Evolutionary conservation across 2,797 vertebrate species (phyloP).

Genomic region (Austrolebias charrua): DNA sequence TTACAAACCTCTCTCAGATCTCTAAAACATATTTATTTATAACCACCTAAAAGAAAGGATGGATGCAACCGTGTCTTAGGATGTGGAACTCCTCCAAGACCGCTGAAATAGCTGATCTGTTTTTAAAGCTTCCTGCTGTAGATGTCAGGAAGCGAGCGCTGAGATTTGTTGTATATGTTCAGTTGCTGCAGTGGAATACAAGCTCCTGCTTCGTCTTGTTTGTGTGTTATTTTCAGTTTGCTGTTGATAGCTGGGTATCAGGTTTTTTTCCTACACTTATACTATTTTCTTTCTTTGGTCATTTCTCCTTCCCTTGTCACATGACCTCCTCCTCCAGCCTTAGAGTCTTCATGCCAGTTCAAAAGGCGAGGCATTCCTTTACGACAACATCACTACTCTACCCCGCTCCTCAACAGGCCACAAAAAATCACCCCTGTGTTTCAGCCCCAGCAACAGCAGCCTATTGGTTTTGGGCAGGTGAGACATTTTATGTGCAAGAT

Average conservation of each 20-base stretch:
- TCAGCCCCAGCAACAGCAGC: slow-evolving; percentile 85
- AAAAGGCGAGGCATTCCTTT: slow-evolving; percentile 85
- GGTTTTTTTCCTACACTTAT: slow-evolving; percentile 7
- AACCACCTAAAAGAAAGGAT: slow-evolving; percentile 46
- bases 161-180: slow-evolving; percentile 23
- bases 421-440: slow-evolving; percentile 90
- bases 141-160: slow-evolving; percentile 22
- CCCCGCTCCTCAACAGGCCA: slow-evolving; percentile 82
- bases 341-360: slow-evolving; percentile 85
- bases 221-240: slow-evolving; percentile 19
- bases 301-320: neutral
- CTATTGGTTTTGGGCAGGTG: slow-evolving; percentile 92
- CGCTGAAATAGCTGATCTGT: slow-evolving; percentile 47
- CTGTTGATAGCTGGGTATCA: neutral
- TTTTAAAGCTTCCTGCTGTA: slow-evolving; percentile 45
- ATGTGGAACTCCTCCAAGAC: slow-evolving; percentile 51
- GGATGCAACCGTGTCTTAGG: slow-evolving; percentile 52
- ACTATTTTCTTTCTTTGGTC: neutral
- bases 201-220: slow-evolving; percentile 26
- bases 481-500: slow-evolving; percentile 23
- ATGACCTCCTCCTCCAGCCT: slow-evolving; percentile 50
- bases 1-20: slow-evolving; percentile 51
- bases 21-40: slow-evolving; percentile 69
- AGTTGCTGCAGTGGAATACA: slow-evolving; percentile 23
- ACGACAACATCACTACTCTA: slow-evolving; percentile 84